These are phyloP conservation scores for Ceratosolen fusciceps DNA, from an alignment of 1,140 invertebrate genomes.

Conservation along the genomic window DNA sequence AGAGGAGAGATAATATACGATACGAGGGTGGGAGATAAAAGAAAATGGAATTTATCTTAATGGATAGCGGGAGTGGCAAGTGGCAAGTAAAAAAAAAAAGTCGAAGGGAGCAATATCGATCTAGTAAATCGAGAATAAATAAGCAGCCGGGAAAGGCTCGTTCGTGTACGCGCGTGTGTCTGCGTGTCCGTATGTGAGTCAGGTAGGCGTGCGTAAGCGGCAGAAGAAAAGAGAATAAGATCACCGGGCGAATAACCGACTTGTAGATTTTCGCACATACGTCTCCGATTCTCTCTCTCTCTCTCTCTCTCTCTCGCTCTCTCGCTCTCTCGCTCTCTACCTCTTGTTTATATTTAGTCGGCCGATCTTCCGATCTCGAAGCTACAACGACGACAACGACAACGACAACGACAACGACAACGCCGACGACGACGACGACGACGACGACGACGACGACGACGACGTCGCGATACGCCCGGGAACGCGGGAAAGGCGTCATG, in stretches of 20 bases:
- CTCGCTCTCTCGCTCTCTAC: too few relatives aligned
- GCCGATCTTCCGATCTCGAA: conserved; percentile 60
- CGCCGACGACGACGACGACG: too few relatives aligned
- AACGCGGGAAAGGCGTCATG: background rate
- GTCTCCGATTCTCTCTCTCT: too few relatives aligned
- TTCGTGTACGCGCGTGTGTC: too few relatives aligned
- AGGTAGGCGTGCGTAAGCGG: conserved; percentile 18
- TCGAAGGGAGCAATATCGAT: background rate
- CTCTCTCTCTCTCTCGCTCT: too few relatives aligned
- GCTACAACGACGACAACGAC: too few relatives aligned
- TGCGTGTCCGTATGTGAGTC: conserved; percentile 43
- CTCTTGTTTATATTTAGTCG: conserved; percentile 66
- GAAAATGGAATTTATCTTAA: too few relatives aligned
- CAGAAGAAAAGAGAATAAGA: conserved; percentile 20
- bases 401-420: too few relatives aligned
- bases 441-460: too few relatives aligned
- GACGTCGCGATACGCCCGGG: background rate
- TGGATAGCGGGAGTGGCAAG: too few relatives aligned
- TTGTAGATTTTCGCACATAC: conserved; percentile 21
- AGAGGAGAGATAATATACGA: background rate
- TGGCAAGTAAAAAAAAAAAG: background rate
- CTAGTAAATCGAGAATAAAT: conserved; percentile 25
- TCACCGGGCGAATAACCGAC: conserved; percentile 6
- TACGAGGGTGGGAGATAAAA: too few relatives aligned
- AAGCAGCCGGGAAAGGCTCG: background rate